phyloP scores from a whole-genome alignment of 2,888 invertebrate genomes.

The Scaptomyza tumidula region DNA sequence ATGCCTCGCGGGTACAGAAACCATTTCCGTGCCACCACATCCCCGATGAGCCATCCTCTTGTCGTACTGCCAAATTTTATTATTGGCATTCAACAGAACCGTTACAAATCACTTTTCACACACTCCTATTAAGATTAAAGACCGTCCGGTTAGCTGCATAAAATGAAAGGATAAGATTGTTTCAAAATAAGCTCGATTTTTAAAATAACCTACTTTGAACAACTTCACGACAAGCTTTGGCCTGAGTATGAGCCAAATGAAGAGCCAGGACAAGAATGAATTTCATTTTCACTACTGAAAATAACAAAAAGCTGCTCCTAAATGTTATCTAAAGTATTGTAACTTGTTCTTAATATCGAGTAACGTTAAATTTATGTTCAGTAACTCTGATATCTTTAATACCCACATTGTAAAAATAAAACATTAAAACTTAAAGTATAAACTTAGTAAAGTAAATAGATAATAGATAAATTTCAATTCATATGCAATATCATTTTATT shows the following conservation, averaged over 20 bases:
- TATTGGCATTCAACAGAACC: background rate
- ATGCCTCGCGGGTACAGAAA: constrained; percentile 7
- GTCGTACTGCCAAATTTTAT: constrained; percentile 40
- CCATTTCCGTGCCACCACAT: constrained; percentile 26
- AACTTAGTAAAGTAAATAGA: background rate
- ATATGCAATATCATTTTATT: background rate
- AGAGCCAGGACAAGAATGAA: constrained; percentile 37
- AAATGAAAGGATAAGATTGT: no score
- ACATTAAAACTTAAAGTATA: no score
- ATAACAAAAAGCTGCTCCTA: no score
- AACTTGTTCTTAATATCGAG: no score
- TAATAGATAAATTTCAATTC: background rate
- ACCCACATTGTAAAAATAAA: no score
- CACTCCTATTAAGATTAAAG: background rate
- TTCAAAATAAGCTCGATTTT: no score
- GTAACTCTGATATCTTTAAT: no score
- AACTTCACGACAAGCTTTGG: constrained; percentile 19
- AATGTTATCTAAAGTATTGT: no score
- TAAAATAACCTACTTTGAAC: background rate
- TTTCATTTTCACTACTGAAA: no score
- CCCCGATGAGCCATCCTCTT: constrained; percentile 8
- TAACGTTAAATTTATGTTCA: no score
- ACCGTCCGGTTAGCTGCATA: background rate
- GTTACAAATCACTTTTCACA: no score
- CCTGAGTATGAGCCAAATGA: constrained; percentile 18